Base-by-base conservation (phyloP, 2,113 vertebrate species). In the Myotis brandtii region DNA sequence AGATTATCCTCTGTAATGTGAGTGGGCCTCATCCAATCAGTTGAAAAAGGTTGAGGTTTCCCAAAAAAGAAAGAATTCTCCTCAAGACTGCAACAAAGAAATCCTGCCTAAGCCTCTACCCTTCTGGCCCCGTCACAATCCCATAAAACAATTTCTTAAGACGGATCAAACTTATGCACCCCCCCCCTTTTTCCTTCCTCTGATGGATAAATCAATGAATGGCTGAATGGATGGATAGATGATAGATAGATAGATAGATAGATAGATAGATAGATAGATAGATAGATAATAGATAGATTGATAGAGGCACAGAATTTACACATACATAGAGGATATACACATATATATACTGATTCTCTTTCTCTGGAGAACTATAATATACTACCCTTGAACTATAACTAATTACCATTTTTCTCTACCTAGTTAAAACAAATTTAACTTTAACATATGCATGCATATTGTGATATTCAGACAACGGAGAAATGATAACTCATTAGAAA, bases 401-500 rank as follows among this genome's bases (percentile, higher is more conserved):
- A 85, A 67, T 34, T 70, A 87, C 2, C 27, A 86, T 56, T 86
- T 86, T 14, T 43, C 32, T 43, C 14, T 86, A 72, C 13, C 20
- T 88, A 85, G 10, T 69, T 62, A 23, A 64, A 93, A 86, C 3
- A 70, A 9, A 40, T 93, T 75, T 75, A 88, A 85, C 17, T 0
- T 67, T 66, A 73, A 37, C 17, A 56, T 70, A 62, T 89, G 37
- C 27, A 86, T 14, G 3, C n/a, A 91, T 72, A 75, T 16, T 50
- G 10, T 92, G 40, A 76, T 32, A 81, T 85, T 83, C 4, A 79
- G 12, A 54, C 30, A 73, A 92, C 69, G 91, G 2, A 37, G 2
- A 48, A 75, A 80, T 59, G 5, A 73, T 56, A 90, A 75, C 14
- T 89, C 80, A 21, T 40, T 89, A 79, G 48, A 7, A 70, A 72